Evolutionary conservation across 1,140 invertebrate genomes (phyloP).

Genomic region (Bombus haemorrhoidalis): DNA sequence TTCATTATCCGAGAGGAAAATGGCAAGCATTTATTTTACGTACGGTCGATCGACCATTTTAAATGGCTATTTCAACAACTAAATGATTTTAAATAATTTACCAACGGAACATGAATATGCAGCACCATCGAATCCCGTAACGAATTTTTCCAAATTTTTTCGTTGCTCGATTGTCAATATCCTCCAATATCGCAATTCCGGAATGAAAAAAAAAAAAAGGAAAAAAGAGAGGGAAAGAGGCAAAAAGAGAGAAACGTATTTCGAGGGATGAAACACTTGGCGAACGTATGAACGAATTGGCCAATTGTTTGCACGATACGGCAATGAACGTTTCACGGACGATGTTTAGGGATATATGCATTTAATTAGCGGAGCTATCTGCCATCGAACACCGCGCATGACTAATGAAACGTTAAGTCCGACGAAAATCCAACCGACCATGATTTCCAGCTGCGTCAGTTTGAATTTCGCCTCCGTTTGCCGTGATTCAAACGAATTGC

Average conservation of each 20-base stretch:
- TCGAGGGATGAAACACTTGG: neutral
- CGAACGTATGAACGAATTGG: slow-evolving; percentile 1
- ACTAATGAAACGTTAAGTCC: slow-evolving; percentile 64
- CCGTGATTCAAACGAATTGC: slow-evolving; percentile 56
- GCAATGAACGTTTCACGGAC: slow-evolving; percentile 28
- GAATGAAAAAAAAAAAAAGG: neutral
- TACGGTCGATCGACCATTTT: slow-evolving; percentile 6
- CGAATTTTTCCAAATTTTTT: slow-evolving; percentile 32
- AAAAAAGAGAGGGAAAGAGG: neutral
- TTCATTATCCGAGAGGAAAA: neutral
- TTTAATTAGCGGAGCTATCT: slow-evolving; percentile 64
- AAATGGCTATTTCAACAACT: slow-evolving; percentile 25
- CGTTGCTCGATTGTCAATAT: slow-evolving; percentile 17
- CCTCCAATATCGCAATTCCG: neutral
- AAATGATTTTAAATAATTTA: slow-evolving; percentile 34
- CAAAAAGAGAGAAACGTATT: too few species aligned
- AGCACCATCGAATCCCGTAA: neutral
- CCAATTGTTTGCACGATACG: slow-evolving; percentile 15
- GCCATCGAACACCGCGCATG: slow-evolving; percentile 24
- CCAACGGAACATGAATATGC: slow-evolving; percentile 26
- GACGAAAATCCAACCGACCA: slow-evolving; percentile 53
- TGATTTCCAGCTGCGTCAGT: slow-evolving; percentile 54
- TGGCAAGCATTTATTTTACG: neutral
- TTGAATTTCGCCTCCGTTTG: slow-evolving; percentile 44
- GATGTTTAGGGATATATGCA: slow-evolving; percentile 42